Evolutionary conservation across 2,888 invertebrate species (phyloP), one percentile per base, ranked within the genome.

Genomic region (Chaitophorus viminalis): DNA sequence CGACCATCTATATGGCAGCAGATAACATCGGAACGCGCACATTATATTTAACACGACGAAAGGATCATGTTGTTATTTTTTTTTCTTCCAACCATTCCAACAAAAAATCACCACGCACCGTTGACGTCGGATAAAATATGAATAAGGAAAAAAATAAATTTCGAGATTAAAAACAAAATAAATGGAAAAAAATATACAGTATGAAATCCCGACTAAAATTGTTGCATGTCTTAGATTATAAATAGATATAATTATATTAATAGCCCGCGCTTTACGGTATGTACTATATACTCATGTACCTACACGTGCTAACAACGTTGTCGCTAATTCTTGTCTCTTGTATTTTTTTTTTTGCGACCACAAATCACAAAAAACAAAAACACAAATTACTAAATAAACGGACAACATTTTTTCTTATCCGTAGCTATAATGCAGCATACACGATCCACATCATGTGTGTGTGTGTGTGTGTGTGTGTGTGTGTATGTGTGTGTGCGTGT

Each of bases 231-330:
- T 77, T 60, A 85, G 85, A 85, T 85, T 84, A 79, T 68, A 85
- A 31, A 77, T 77, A 85, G 77, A 85, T 85, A 85, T 85, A 77
- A 85, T 85, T 85, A 84, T 68, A 84, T 84, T 85, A 85, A 85
- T 85, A 85, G 85, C 85, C 52, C 9, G 46, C 68, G 85, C 18
- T 46, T 9, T 46, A 46, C 11, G 6, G 3, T 5, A 6, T 39
- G 33, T 60, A 8, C 39, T 72, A 36, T 25, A n/a, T 18, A 21
- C 14, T 31, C 25, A 14, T 31, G 33, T 9, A 33, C 3, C 2
- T 85, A 68, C 85, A 85, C 85, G 85, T 77, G 85, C 85, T 76
- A 83, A 77, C 85, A 77, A 85, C 77, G 46, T 85, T 33, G 65
- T 85, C 85, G 77, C 76, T 85, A 77, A 85, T 75, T 77, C 77